Conservation (phyloP, 1,140 invertebrate genomes). For the Portunus trituberculatus region DNA sequence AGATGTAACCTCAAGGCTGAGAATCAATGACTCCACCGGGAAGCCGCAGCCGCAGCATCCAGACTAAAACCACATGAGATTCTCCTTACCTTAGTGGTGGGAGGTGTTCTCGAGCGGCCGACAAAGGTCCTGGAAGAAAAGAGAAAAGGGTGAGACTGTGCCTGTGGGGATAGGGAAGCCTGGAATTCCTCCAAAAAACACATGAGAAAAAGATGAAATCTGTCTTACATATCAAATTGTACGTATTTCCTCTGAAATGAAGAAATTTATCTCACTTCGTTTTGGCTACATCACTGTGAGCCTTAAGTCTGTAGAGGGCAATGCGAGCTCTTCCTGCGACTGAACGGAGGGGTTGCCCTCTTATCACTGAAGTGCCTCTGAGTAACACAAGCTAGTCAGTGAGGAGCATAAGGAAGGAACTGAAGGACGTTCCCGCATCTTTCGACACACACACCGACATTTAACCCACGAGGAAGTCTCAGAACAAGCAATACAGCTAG, state of each 20-base stretch:
- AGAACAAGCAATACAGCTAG: neutral
- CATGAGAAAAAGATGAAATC: neutral
- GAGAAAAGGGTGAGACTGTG: conserved; percentile 3
- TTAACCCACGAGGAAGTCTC: neutral
- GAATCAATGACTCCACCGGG: conserved; percentile 64
- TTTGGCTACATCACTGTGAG: neutral
- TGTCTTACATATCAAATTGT: neutral
- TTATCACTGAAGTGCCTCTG: neutral
- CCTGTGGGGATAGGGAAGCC: neutral
- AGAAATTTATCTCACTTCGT: neutral
- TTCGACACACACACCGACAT: neutral
- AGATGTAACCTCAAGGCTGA: conserved; percentile 63
- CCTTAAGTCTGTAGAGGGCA: neutral
- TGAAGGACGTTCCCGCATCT: neutral
- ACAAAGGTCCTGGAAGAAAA: conserved; percentile 28
- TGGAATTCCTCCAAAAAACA: conserved; percentile 28
- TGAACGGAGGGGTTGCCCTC: neutral
- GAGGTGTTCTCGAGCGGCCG: conserved; percentile 50
- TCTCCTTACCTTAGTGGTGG: conserved; percentile 64
- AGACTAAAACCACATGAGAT: conserved; percentile 33
- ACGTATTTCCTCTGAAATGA: neutral
- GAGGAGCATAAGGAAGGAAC: neutral
- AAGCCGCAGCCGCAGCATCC: conserved; percentile 49
- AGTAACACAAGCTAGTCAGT: neutral
- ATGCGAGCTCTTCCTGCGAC: neutral